Percentiles rank a stretch among this genome's conserved stretches.
Evolutionary conservation across 2,113 vertebrate species (phyloP).

Genomic region (Nymphicus hollandicus): DNA sequence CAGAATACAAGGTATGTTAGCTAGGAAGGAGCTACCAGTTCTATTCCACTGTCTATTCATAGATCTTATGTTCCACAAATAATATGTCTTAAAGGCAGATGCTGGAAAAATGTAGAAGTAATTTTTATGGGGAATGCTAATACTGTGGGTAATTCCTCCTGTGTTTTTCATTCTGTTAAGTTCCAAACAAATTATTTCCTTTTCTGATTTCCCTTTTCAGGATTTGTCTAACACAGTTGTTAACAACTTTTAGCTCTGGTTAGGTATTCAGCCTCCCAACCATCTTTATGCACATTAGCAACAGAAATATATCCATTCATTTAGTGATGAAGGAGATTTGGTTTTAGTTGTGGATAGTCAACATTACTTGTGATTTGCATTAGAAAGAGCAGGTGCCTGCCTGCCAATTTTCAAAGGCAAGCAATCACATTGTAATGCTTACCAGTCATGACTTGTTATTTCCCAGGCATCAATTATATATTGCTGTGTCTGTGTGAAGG

Average conservation of each 20-base stretch:
- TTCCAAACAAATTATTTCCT: neutral
- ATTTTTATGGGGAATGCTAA: neutral
- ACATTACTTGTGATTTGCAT: neutral
- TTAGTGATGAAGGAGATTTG: neutral
- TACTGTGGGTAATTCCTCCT: neutral
- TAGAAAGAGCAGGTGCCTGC: slow-evolving; percentile 52
- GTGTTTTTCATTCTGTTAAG: neutral
- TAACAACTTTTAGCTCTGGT: neutral
- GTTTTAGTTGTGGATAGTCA: neutral
- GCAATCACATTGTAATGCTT: slow-evolving; percentile 46
- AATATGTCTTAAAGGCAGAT: neutral
- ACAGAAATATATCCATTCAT: neutral
- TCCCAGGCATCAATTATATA: neutral
- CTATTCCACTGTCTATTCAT: neutral
- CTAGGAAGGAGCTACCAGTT: neutral
- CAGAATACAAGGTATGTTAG: neutral
- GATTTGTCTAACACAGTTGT: neutral
- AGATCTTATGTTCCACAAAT: neutral
- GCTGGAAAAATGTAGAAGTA: neutral
- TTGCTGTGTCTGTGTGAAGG: neutral
- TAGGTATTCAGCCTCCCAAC: neutral
- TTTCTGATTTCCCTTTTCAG: neutral
- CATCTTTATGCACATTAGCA: neutral
- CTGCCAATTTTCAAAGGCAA: slow-evolving; percentile 47
- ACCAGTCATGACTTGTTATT: slow-evolving; percentile 41